Evolutionary conservation across 2,888 invertebrate species (phyloP).

Genomic region (Caenorhabditis angaria): DNA sequence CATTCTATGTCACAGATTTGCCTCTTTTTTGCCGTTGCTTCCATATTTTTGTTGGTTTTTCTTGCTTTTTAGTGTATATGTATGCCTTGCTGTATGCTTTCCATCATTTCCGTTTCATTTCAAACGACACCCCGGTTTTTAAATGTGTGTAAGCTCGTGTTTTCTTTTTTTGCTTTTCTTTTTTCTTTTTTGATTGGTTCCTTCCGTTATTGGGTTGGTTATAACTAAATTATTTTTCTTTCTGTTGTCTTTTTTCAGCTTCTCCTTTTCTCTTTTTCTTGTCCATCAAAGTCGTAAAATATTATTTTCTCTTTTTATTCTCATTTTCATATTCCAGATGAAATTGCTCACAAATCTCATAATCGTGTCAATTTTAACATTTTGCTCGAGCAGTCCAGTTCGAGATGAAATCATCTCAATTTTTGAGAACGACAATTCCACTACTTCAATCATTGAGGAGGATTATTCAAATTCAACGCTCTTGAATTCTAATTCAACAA

Average conservation of each 20-base stretch:
- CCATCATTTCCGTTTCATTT: constrained; percentile 4
- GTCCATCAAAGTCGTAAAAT: not conserved
- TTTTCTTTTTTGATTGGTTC: constrained; percentile 8
- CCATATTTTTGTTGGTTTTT: too few relatives aligned
- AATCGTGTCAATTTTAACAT: not conserved
- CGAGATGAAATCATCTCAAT: not conserved
- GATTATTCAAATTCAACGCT: not conserved
- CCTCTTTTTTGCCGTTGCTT: not conserved
- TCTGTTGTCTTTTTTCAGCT: not conserved
- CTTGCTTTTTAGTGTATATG: not conserved
- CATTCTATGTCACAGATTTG: constrained; percentile 1
- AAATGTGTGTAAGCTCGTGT: constrained; percentile 8
- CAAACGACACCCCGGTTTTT: constrained; percentile 2
- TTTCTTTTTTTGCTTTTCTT: constrained; percentile 15
- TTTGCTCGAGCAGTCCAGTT: not conserved
- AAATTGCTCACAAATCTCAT: not conserved
- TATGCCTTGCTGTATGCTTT: not conserved
- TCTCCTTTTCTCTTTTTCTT: not conserved
- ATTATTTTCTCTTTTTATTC: not conserved
- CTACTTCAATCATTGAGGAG: not conserved
- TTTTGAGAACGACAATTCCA: not conserved
- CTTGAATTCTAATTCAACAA: not conserved
- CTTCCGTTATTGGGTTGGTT: constrained; percentile 8
- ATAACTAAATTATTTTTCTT: constrained; percentile 5
- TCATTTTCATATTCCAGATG: too few relatives aligned